Base-by-base conservation (phyloP, 2,797 vertebrate species). In the Petrocephalus schoutedeni region DNA sequence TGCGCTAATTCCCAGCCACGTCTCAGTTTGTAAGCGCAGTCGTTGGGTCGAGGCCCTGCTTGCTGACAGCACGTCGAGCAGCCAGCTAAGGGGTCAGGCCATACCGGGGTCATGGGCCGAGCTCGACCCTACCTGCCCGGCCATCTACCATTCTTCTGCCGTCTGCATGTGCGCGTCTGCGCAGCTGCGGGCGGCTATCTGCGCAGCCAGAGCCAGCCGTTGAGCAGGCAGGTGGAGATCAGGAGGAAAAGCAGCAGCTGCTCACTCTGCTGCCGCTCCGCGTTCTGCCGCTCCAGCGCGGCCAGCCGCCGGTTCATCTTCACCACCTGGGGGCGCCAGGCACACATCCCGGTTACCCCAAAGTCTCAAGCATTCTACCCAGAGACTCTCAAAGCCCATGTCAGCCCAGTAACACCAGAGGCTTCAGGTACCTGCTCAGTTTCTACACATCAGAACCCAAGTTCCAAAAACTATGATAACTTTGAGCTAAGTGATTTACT, bases 141-240 rank as follows among this genome's bases (percentile, higher is more conserved):
- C 67, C n/a, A 49, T 80, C 74, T 49, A 4, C 74, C 0, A 19
- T 45, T 21, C 74, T 21, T 80, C 41, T 9, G 74, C 74, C 2
- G 74, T 49, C 36, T 49, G 74, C 32, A 7, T 16, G 14, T 41
- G 67, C 67, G 67, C 2, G 36, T 74, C 32, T 41, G 12, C 82
- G 2, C 82, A 6, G 23, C 1, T 32, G 14, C 86, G 2, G 49
- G 83, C n/a, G 8, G 53, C 67, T 93, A 96, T 93, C 94, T 94
- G 88, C 92, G 93, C 53, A 96, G 89, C 96, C 96, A 97, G 54
- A 97, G 94, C 95, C 97, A 97, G 0, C 93, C 89, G 89, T 96
- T 96, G 89, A 95, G 83, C n/a, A 97, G 86, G 61, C 94, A 96
- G 45, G 94, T 92, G 0, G 94, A 96, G 85, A 95, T 7, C 74